A percentile compares a stretch with the other conserved stretches of the same genome.
phyloP scores from a whole-genome alignment of 23 tunicate species.

The Diplosoma virens region DNA sequence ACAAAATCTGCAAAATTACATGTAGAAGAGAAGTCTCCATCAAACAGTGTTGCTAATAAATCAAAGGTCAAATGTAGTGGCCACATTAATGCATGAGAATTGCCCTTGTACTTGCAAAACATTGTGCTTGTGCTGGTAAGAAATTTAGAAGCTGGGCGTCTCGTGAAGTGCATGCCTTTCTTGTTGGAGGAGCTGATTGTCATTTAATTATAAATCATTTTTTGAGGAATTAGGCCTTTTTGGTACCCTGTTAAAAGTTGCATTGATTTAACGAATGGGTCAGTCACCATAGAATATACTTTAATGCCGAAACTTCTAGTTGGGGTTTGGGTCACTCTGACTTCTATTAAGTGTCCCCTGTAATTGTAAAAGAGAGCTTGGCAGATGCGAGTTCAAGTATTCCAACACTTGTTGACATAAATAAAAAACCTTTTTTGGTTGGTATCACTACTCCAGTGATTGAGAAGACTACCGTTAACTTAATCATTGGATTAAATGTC shows the following conservation, averaged over 20 bases:
- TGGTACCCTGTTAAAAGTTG: neutral
- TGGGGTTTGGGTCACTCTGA: no score
- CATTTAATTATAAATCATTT: neutral
- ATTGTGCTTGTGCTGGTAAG: neutral
- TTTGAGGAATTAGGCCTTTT: neutral
- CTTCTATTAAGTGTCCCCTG: no score
- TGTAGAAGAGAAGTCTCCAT: no score
- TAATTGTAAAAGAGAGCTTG: no score
- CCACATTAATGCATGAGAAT: neutral
- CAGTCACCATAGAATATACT: neutral
- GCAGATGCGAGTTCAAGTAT: no score
- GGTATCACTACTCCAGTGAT: no score
- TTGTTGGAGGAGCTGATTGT: neutral
- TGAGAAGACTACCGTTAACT: no score
- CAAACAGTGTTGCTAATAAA: no score
- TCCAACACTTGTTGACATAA: no score
- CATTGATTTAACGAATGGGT: neutral
- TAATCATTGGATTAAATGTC: no score
- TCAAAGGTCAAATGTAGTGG: neutral
- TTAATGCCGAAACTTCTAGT: neutral
- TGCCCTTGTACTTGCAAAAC: neutral
- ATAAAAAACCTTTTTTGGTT: no score
- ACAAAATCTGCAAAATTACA: no score
- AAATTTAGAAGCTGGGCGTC: neutral
- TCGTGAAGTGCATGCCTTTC: neutral